Evolutionary conservation across 2,113 vertebrate genomes (phyloP).

Genomic region (Aepyceros melampus): DNA sequence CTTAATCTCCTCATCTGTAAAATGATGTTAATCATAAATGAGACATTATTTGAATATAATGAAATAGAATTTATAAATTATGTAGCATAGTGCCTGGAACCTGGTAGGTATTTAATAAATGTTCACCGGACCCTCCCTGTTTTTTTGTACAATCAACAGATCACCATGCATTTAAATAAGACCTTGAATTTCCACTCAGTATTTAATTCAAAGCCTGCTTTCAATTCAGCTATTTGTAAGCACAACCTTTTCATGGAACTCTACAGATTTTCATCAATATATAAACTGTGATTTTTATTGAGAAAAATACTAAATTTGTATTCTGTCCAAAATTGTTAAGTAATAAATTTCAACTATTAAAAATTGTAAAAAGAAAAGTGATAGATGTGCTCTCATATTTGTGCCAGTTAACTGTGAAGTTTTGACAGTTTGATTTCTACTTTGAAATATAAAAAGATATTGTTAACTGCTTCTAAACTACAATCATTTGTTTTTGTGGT

Average conservation of each 20-base stretch:
- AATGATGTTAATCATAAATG: neutral
- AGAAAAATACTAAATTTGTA: neutral
- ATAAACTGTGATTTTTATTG: neutral
- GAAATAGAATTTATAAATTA: neutral
- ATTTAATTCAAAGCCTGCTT: neutral
- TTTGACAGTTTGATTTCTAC: neutral
- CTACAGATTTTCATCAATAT: neutral
- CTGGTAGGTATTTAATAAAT: neutral
- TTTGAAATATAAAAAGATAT: neutral
- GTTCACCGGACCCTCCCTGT: neutral
- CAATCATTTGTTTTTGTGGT: neutral
- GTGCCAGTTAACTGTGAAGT: slow-evolving; percentile 34
- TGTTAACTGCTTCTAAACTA: neutral
- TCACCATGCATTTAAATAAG: neutral
- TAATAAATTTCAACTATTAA: neutral
- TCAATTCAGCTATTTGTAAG: neutral
- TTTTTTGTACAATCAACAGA: neutral
- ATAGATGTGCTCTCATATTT: neutral
- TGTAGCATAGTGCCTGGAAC: neutral
- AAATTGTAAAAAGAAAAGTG: slow-evolving; percentile 38
- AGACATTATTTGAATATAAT: neutral
- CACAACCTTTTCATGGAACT: neutral
- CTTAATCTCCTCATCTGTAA: neutral
- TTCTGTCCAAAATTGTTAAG: neutral
- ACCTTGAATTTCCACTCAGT: neutral